phyloP scores from a whole-genome alignment of 2,888 invertebrate species.

The Drosophila formosana region DNA sequence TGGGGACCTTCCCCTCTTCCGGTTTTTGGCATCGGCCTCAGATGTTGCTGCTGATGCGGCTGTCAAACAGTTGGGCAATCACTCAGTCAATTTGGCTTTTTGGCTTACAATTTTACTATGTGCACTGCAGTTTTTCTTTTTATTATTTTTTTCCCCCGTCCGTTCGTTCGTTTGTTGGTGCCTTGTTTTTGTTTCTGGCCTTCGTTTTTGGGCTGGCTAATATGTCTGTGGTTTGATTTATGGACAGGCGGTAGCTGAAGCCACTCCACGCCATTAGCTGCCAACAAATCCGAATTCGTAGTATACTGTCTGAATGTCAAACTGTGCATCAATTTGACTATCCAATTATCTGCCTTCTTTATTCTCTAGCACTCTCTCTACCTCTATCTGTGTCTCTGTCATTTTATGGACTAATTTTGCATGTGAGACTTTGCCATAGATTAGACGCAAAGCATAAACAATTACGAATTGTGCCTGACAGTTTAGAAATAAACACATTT shows the following conservation, averaged over 20 bases:
- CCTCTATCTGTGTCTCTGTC: constrained; percentile 17
- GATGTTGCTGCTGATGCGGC: constrained; percentile 53
- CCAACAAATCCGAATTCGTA: constrained; percentile 44
- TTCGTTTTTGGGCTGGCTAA: constrained; percentile 45
- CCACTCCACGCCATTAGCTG: constrained; percentile 57
- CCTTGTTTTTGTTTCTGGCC: not conserved
- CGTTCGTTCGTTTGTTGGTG: not conserved
- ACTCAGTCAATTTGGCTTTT: constrained; percentile 71
- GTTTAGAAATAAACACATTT: constrained; percentile 35
- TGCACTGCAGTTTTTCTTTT: constrained; percentile 43
- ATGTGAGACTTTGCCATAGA: constrained; percentile 12
- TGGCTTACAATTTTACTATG: constrained; percentile 68
- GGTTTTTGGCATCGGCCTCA: constrained; percentile 39
- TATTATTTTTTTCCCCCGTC: constrained; percentile 5
- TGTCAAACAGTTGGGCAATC: constrained; percentile 67
- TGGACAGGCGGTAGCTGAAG: constrained; percentile 48
- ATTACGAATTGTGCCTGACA: constrained; percentile 32
- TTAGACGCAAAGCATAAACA: constrained; percentile 23
- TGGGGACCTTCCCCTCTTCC: not conserved
- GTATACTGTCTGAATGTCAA: constrained; percentile 49
- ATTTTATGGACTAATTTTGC: constrained; percentile 22
- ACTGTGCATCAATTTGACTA: constrained; percentile 60
- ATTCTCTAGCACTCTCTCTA: not conserved
- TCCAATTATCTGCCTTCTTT: constrained; percentile 46
- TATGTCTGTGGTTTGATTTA: constrained; percentile 70